Percentiles rank a stretch among this genome's conserved stretches.
Conservation (phyloP, 2,888 invertebrate species). For the Coecobrya sp. region DNA sequence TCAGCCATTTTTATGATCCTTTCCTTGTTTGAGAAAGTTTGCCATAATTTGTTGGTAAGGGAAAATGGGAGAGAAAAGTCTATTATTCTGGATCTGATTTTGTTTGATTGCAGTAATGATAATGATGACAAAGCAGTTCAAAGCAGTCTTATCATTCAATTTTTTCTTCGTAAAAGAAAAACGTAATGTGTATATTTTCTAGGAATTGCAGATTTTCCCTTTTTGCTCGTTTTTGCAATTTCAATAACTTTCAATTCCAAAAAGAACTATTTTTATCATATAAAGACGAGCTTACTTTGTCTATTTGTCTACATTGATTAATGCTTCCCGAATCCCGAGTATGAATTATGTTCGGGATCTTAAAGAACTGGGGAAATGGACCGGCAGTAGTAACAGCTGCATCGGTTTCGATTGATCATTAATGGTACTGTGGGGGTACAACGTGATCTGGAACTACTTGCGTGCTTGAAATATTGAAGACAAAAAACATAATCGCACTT, state of each 20-base stretch:
- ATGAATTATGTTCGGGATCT: neutral
- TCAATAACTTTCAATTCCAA: neutral
- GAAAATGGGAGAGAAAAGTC: neutral
- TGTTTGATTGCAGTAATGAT: neutral
- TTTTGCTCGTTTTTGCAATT: too few relatives aligned
- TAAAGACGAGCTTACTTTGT: neutral
- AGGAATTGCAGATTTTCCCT: too few relatives aligned
- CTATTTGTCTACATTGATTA: neutral
- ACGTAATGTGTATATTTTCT: too few relatives aligned
- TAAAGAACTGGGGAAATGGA: neutral
- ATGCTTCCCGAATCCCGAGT: neutral
- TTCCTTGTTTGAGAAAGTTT: neutral
- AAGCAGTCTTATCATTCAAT: too few relatives aligned
- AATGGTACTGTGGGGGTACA: too few relatives aligned
- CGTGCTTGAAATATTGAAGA: too few relatives aligned
- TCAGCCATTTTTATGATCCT: neutral
- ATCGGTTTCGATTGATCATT: too few relatives aligned
- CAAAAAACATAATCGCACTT: too few relatives aligned
- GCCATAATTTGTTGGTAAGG: neutral
- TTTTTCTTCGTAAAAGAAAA: too few relatives aligned
- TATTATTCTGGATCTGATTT: neutral
- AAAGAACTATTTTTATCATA: neutral
- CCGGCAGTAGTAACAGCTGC: neutral
- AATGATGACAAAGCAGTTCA: neutral
- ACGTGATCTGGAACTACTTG: too few relatives aligned